phyloP scores from a whole-genome alignment of 2,888 invertebrate species.

The Euplexia lucipara region DNA sequence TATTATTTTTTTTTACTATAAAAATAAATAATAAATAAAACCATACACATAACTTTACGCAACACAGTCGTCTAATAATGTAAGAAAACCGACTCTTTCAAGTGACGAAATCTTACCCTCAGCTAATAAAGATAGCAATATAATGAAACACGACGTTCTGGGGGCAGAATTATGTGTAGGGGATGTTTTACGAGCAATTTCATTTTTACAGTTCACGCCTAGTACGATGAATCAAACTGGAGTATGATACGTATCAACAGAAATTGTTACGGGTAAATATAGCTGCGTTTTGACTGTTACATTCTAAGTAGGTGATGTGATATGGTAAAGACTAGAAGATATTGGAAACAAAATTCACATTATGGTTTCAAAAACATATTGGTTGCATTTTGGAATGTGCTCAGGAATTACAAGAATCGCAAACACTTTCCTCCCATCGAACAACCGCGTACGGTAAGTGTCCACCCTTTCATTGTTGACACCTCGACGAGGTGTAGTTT shows the following conservation, averaged over 20 bases:
- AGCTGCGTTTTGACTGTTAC: slow-evolving; percentile 41
- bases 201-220: slow-evolving; percentile 77
- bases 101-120: slow-evolving; percentile 64
- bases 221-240: slow-evolving; percentile 57
- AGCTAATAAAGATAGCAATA: slow-evolving; percentile 78
- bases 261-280: slow-evolving; percentile 38
- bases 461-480: no score
- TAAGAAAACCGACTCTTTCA: slow-evolving; percentile 40
- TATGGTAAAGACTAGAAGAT: neutral
- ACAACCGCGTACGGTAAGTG: no score
- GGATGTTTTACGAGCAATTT: slow-evolving; percentile 87
- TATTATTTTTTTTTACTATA: no score
- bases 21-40: no score
- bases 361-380: neutral
- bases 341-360: no score
- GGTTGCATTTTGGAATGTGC: no score
- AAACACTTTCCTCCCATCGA: no score
- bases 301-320: no score
- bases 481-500: no score
- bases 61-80: slow-evolving; percentile 39
- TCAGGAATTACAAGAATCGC: no score
- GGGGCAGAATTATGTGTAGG: slow-evolving; percentile 81
- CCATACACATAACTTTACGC: neutral
- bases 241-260: slow-evolving; percentile 38
- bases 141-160: slow-evolving; percentile 69